Evolutionary conservation across 2,113 vertebrate genomes (phyloP), one percentile per base, ranked within the genome.

Genomic region (Vimba vimba): DNA sequence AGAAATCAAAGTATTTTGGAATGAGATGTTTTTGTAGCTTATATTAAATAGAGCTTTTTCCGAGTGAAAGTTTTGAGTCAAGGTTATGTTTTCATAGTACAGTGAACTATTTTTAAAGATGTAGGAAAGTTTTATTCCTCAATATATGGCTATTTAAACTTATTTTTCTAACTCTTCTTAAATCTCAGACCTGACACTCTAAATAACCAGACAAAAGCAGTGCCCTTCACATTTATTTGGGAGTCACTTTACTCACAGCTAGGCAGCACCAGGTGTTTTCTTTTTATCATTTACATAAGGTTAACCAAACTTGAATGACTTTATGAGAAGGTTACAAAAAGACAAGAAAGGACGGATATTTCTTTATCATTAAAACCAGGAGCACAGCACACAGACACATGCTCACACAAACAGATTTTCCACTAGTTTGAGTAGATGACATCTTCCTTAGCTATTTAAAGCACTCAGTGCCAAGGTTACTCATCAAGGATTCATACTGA

Each of bases 371-470:
- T 55, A 77, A 55, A 55, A 0, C 75, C 75, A 79, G 45, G 45
- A 36, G 33, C 55, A n/a, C 77, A 33, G 74, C 36, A 77, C 64
- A 86, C 59, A 43, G 66, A 71, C 19, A 12, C 21, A 21, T 5
- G 9, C 10, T 75, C 43, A 75, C 39, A 50, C 71, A 75, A 75
- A 76, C 87, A 87, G 30, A 74, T 74, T 36, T 17, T 15, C 19
- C 60, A 55, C 33, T 60, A 1, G 30, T 27, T 52, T 85, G 47
- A 45, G 25, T 79, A 76, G 78, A 71, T 66, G 78, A 85, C 73
- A 66, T 45, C 85, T 78, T 76, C 8, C 85, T 68, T 59, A 62
- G 43, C 62, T 87, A 83, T 76, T 78, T 82, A 73, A 79, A 79
- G 64, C 80, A 33, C n/a, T 69, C 52, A 6, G 39, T 87, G 25